phyloP scores from a whole-genome alignment of 2,888 invertebrate species.

The Scrobipalpa costella region DNA sequence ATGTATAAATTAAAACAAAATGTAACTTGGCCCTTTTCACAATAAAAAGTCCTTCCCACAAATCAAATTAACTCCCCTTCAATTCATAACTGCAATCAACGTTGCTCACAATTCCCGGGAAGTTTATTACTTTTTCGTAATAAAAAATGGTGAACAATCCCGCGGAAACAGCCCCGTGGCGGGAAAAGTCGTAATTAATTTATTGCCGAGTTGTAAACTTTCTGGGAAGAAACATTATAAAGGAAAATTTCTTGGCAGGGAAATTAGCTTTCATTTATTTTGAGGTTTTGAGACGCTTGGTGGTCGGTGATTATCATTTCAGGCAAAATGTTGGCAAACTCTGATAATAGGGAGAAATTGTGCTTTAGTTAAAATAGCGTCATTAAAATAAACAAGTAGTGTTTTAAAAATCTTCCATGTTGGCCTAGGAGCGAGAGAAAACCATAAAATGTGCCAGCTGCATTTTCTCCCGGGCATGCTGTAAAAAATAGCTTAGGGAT shows the following conservation, averaged over 20 bases:
- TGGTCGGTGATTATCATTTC: background rate
- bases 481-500: too few relatives aligned
- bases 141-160: background rate
- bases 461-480: too few relatives aligned
- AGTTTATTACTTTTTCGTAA: slow-evolving; percentile 4
- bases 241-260: background rate
- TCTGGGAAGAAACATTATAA: background rate
- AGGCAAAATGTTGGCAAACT: background rate
- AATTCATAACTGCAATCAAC: slow-evolving; percentile 6
- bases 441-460: too few relatives aligned
- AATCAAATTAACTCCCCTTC: slow-evolving; percentile 10
- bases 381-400: too few relatives aligned
- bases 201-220: slow-evolving; percentile 4
- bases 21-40: slow-evolving; percentile 34
- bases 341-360: too few relatives aligned
- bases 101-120: background rate
- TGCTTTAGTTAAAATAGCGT: too few relatives aligned
- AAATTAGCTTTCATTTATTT: background rate
- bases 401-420: too few relatives aligned
- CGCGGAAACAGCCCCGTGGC: background rate
- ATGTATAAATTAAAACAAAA: too few relatives aligned
- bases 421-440: too few relatives aligned
- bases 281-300: background rate
- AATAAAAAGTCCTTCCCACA: slow-evolving; percentile 34
- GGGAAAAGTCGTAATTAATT: slow-evolving; percentile 3